Evolutionary conservation across 2,797 vertebrate genomes (phyloP), one percentile per base, ranked within the genome.

Genomic region (Girardinus metallicus): DNA sequence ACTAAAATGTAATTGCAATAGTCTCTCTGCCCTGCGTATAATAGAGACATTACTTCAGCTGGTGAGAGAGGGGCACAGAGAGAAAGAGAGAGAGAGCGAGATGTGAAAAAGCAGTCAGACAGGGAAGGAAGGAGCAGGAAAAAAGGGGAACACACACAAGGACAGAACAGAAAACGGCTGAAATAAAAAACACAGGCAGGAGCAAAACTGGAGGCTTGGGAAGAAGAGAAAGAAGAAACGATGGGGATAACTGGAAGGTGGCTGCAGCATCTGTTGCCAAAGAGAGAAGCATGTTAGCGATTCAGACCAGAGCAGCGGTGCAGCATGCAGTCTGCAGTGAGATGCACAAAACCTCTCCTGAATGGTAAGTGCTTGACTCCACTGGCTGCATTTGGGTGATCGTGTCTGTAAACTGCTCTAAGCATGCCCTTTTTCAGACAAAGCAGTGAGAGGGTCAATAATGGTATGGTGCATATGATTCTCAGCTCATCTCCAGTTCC

Each of bases 321-420:
- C 86, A 89, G 88, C 74, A 26, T 44, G 64, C 36, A 34, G 85
- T 84, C 87, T 82, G 89, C 90, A 87, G 85, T 74, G 60, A 90
- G 87, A 89, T 60, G 73, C 79, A 75, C 55, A 74, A 80, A 76
- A 75, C 62, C 74, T 81, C 57, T 77, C 62, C 83, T 91, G 87
- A 90, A 90, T 91, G 91, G 92, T 93, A 88, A 92, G 91, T 86
- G 75, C 70, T 62, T 70, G 83, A 76, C 76, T 85, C 41, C 51
- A 74, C 53, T 26, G 72, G 70, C 39, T 51, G 62, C 70, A 39
- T 80, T 34, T 18, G 62, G 71, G 29, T 85, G 46, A 39, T 43
- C 70, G 64, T 15, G 4, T 74, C 53, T 73, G 68, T 74, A 16
- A 53, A 68, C 31, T 10, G 2, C 60, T 73, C 1, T 1, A 31